Evolutionary conservation across 2,113 vertebrate genomes (phyloP), one percentile per base, ranked within the genome.

Genomic region (Macquaria ambigua): DNA sequence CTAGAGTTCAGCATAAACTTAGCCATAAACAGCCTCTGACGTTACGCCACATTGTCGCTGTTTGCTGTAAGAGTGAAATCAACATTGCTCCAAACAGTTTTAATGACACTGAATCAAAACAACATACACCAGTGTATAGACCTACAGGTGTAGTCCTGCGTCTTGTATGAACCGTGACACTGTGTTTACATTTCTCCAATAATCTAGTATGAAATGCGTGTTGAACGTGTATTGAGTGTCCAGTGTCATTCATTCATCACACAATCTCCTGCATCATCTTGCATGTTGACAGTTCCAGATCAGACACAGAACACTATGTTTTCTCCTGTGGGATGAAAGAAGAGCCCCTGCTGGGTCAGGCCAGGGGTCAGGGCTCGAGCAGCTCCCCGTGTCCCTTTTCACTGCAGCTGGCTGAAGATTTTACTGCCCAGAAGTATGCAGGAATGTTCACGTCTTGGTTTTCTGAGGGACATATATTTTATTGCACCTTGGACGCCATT

Each of bases 391-490:
- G 74, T 92, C 73, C 39, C 69, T 83, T 90, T 93, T 90, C 88
- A 83, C 63, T 80, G 86, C 85, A 75, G 85, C 87, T 89, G 91
- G 79, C 78, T 77, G 74, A 37, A 21, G 48, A 48, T 88, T 95
- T 94, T 89, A 93, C 90, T 75, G 85, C 88, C 67, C 12, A 11
- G 56, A 83, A 62, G 52, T 58, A 10, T 68, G 18, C 58, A 63
- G 87, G 90, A 94, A 92, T 92, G 91, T 88, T 53, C 82, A 58
- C 73, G 92, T 90, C 89, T 93, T 82, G 81, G 79, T 90, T 94
- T 94, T 92, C 90, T 74, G 41, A 10, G 41, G 78, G 80, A 80
- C 83, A 62, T 91, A 68, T 76, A 67, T 95, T 95, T 95, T 91
- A 94, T 90, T 81, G 91, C 92, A 50, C 18, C 39, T 6, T 39